These are phyloP conservation scores for Deilephila elpenor DNA, from an alignment of 2,888 invertebrate genomes.

Conservation along the genomic window DNA sequence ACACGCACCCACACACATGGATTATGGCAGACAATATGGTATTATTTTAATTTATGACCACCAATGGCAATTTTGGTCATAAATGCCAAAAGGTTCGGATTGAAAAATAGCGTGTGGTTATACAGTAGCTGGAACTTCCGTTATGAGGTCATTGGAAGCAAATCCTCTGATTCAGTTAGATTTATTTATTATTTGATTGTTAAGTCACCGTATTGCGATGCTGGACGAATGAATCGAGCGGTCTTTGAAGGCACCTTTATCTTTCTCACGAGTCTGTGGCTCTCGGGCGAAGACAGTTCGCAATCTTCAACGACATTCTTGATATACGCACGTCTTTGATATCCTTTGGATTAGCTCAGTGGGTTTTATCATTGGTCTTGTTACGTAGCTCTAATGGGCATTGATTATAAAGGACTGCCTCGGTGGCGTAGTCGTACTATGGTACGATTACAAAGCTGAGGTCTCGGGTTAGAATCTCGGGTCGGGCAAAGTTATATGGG, in stretches of 20 bases:
- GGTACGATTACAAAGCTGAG: too few species aligned
- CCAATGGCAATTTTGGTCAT: conserved; percentile 41
- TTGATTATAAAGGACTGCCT: too few species aligned
- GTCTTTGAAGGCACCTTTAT: conserved; percentile 26
- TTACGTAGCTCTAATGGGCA: neutral
- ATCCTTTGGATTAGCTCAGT: neutral
- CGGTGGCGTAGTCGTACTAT: too few species aligned
- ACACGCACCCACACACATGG: conserved; percentile 51
- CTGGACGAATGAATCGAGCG: conserved; percentile 37
- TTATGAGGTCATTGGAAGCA: conserved; percentile 53
- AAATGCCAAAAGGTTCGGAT: conserved; percentile 46
- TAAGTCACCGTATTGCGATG: conserved; percentile 47
- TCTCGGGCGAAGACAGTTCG: neutral
- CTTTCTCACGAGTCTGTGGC: conserved; percentile 27
- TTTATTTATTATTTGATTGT: conserved; percentile 49
- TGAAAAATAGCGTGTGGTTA: conserved; percentile 51
- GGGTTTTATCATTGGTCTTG: neutral
- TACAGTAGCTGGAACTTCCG: conserved; percentile 49
- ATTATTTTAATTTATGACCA: conserved; percentile 53
- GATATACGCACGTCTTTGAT: neutral
- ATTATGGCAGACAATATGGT: conserved; percentile 48
- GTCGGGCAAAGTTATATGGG: too few species aligned
- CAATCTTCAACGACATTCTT: conserved; percentile 4
- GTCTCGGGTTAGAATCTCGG: too few species aligned
- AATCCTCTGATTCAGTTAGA: conserved; percentile 51